These are phyloP conservation scores for Mellilla xanthometata DNA, from an alignment of 2,888 invertebrate genomes.

Conservation along the genomic window DNA sequence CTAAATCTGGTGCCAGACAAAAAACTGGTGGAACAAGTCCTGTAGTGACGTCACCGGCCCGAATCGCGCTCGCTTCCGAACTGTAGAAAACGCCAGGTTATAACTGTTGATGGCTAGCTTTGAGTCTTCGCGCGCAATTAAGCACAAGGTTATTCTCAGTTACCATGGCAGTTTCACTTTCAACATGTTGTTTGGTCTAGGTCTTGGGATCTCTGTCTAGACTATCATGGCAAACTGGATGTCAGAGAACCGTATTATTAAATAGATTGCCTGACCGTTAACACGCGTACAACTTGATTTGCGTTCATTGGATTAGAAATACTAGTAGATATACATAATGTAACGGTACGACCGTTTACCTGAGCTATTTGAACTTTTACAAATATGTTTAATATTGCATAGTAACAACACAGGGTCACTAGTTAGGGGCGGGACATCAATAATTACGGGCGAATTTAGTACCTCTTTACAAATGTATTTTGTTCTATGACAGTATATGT, in stretches of 20 bases:
- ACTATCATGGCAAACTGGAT: slow-evolving; percentile 27
- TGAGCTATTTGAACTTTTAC: too few relatives aligned
- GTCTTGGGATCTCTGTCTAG: slow-evolving; percentile 29
- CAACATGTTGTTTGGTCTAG: slow-evolving; percentile 30
- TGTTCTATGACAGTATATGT: too few relatives aligned
- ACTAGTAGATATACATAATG: too few relatives aligned
- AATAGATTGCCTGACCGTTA: neutral
- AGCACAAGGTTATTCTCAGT: slow-evolving; percentile 42
- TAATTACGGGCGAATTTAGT: too few relatives aligned
- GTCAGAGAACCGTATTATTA: slow-evolving; percentile 6
- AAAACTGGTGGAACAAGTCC: slow-evolving; percentile 66
- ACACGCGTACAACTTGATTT: neutral
- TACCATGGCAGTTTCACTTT: slow-evolving; percentile 37
- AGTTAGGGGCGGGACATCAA: too few relatives aligned
- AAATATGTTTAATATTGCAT: too few relatives aligned
- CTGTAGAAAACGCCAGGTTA: slow-evolving; percentile 54
- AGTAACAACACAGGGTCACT: too few relatives aligned
- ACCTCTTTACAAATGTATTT: too few relatives aligned
- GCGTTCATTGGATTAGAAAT: neutral
- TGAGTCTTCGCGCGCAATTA: slow-evolving; percentile 25
- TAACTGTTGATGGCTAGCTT: slow-evolving; percentile 43
- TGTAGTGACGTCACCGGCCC: slow-evolving; percentile 63
- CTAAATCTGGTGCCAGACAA: slow-evolving; percentile 68
- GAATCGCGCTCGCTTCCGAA: slow-evolving; percentile 63
- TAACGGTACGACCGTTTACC: too few relatives aligned